phyloP scores from a whole-genome alignment of 1,140 invertebrate genomes.

The Lucilia sericata region DNA sequence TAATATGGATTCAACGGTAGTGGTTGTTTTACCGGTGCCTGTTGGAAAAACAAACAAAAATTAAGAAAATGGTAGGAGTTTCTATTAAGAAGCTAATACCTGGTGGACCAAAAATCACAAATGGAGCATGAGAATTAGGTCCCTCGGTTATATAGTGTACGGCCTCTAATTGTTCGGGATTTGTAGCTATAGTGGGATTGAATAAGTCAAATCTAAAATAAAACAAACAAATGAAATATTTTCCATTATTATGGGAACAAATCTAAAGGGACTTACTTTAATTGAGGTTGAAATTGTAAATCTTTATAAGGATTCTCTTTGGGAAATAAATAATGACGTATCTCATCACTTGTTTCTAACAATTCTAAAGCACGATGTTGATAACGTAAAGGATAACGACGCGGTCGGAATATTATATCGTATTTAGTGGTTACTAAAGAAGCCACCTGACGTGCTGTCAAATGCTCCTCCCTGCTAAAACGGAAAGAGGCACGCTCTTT shows the following conservation, averaged over 20 bases:
- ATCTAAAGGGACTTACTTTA: background rate
- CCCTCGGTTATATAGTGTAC: constrained; percentile 56
- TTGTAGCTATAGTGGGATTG: constrained; percentile 52
- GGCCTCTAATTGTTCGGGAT: constrained; percentile 59
- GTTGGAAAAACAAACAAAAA: constrained; percentile 43
- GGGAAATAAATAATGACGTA: constrained; percentile 61
- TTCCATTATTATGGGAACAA: background rate
- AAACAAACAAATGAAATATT: background rate
- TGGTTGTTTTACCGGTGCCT: constrained; percentile 82
- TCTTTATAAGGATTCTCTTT: background rate
- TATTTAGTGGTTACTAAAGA: background rate
- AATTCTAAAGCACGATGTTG: constrained; percentile 58
- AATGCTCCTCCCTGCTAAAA: constrained; percentile 45
- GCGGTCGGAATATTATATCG: constrained; percentile 55
- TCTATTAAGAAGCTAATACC: constrained; percentile 45
- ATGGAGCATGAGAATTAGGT: constrained; percentile 55
- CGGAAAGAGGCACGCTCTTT: constrained; percentile 47
- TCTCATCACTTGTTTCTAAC: constrained; percentile 47
- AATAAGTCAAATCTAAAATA: constrained; percentile 47
- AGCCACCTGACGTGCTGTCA: background rate
- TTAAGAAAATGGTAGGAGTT: background rate
- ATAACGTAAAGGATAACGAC: constrained; percentile 51
- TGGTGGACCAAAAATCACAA: constrained; percentile 63
- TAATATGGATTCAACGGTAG: constrained; percentile 77
- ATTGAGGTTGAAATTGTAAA: background rate